Evolutionary conservation across 2,113 vertebrate species (phyloP).

Genomic region (Setophaga coronata): DNA sequence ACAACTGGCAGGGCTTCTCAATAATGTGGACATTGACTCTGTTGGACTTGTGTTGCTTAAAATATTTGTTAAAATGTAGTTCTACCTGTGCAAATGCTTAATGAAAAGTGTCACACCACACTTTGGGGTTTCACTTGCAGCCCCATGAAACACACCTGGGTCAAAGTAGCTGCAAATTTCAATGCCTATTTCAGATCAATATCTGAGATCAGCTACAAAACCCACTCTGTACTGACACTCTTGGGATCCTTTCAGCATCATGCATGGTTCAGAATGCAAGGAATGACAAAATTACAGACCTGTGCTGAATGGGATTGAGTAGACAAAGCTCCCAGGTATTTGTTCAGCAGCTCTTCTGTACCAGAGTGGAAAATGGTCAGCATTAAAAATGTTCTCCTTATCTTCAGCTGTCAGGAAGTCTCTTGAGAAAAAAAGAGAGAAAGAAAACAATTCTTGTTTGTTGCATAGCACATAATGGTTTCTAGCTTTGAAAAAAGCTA

Average conservation of each 20-base stretch:
- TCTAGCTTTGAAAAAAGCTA: neutral
- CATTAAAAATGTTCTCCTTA: conserved; percentile 96
- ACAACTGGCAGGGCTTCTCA: neutral
- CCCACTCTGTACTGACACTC: neutral
- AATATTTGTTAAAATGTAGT: neutral
- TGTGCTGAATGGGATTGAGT: conserved; percentile 93
- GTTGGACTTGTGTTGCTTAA: neutral
- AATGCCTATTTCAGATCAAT: neutral
- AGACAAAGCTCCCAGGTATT: conserved; percentile 94
- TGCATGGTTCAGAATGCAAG: neutral
- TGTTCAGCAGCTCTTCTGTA: conserved; percentile 97
- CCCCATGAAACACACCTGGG: neutral
- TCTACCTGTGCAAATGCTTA: neutral
- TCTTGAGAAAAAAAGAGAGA: conserved; percentile 83
- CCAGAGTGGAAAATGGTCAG: conserved; percentile 97
- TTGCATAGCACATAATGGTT: neutral
- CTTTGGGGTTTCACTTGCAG: neutral
- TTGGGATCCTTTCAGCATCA: neutral
- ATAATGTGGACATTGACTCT: neutral
- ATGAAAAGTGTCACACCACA: neutral
- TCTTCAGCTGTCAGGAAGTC: conserved; percentile 96
- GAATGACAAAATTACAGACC: conserved; percentile 71
- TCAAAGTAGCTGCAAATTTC: neutral
- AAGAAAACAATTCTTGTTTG: conserved; percentile 16
- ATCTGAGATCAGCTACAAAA: neutral